Evolutionary conservation across 2,888 invertebrate genomes (phyloP).

Genomic region (Hypercompe scribonia): DNA sequence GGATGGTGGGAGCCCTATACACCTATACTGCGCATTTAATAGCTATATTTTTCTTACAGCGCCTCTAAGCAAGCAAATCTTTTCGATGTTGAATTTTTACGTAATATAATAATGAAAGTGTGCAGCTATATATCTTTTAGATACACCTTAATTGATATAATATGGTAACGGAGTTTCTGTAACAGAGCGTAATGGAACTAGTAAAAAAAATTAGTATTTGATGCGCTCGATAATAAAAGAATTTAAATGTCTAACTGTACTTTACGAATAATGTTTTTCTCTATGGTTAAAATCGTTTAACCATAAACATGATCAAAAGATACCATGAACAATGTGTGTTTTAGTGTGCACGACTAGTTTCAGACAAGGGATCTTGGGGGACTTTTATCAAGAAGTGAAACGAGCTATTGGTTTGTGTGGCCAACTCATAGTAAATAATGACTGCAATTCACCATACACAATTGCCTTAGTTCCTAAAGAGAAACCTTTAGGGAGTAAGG

Average conservation of each 20-base stretch:
- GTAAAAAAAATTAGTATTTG: not conserved
- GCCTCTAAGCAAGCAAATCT: not conserved
- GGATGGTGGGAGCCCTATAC: too few relatives aligned
- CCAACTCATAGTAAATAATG: too few relatives aligned
- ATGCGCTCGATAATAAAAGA: constrained; percentile 3
- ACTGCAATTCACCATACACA: too few relatives aligned
- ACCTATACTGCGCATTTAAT: too few relatives aligned
- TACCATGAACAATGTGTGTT: not conserved
- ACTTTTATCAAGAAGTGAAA: too few relatives aligned
- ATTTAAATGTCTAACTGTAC: not conserved
- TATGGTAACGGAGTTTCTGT: not conserved
- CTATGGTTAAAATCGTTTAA: not conserved
- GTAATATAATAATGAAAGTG: not conserved
- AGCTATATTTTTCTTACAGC: not conserved
- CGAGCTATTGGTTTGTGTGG: too few relatives aligned
- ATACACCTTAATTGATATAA: not conserved
- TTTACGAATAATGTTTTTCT: not conserved
- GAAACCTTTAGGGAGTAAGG: too few relatives aligned
- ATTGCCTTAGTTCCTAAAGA: too few relatives aligned
- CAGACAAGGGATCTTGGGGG: too few relatives aligned
- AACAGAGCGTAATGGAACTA: not conserved
- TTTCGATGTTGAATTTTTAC: not conserved
- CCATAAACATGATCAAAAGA: not conserved
- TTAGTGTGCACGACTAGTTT: not conserved
- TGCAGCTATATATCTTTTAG: not conserved